Evolutionary conservation across 2,888 invertebrate species (phyloP).

Genomic region (Caprella mutica): DNA sequence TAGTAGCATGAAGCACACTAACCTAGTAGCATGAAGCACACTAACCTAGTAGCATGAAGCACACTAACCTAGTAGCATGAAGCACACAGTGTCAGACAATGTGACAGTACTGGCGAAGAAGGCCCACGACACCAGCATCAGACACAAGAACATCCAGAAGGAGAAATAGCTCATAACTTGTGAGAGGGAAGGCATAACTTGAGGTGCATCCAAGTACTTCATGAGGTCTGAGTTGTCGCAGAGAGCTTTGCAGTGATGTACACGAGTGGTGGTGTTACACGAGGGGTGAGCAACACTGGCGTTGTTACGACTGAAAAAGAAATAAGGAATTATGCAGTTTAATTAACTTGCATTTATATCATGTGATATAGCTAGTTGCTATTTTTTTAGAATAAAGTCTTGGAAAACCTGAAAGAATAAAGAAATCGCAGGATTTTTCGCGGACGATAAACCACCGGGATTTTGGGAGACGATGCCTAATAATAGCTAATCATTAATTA

Average conservation of each 20-base stretch:
- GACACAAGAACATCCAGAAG: constrained; percentile 66
- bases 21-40: too few species aligned
- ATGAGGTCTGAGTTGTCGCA: constrained; percentile 21
- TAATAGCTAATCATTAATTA: too few species aligned
- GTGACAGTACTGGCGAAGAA: constrained; percentile 77
- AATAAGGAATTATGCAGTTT: too few species aligned
- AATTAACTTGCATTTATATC: too few species aligned
- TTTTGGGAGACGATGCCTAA: too few species aligned
- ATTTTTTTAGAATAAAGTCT: too few species aligned
- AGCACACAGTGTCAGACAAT: constrained; percentile 79
- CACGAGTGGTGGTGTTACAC: constrained; percentile 1
- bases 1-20: too few species aligned
- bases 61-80: constrained; percentile 59
- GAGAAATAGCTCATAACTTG: constrained; percentile 41
- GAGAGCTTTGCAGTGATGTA: constrained; percentile 11
- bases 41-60: not conserved
- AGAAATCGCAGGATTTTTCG: too few species aligned
- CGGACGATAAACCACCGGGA: too few species aligned
- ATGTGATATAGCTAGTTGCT: too few species aligned
- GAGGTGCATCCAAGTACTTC: constrained; percentile 21
- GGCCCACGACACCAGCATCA: constrained; percentile 67
- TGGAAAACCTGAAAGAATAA: too few species aligned
- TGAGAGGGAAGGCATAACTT: constrained; percentile 11
- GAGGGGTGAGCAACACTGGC: constrained; percentile 5
- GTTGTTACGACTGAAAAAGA: too few species aligned